A percentile compares a stretch with the other conserved stretches of the same genome.
Conservation (phyloP, 2,797 vertebrate species). For the Darevskia mixta region DNA sequence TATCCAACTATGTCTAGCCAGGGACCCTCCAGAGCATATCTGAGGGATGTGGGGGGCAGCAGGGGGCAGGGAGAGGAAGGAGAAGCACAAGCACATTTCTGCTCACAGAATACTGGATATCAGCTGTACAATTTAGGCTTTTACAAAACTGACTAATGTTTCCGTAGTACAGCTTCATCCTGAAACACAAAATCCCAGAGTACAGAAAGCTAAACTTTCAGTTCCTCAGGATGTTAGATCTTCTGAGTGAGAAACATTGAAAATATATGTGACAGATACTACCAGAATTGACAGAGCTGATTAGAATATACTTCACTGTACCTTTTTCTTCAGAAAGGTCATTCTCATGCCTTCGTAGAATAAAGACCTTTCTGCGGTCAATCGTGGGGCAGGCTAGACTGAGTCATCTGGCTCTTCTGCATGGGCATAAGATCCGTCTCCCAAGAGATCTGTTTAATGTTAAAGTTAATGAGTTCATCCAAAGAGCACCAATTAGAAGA, state of each 20-base stretch:
- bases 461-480: not conserved
- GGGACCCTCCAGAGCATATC: too few species aligned
- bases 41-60: too few species aligned
- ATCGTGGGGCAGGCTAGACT: not conserved
- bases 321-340: not conserved
- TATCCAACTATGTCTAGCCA: too few species aligned
- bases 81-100: too few species aligned
- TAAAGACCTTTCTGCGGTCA: not conserved
- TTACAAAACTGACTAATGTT: not conserved
- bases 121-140: not conserved
- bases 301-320: not conserved
- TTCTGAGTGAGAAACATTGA: not conserved
- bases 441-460: not conserved
- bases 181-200: too few species aligned
- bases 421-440: not conserved
- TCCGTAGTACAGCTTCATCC: not conserved
- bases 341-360: not conserved
- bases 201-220: not conserved
- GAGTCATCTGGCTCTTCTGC: not conserved
- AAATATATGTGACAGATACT: not conserved
- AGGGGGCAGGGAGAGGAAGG: too few species aligned
- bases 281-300: not conserved
- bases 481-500: not conserved
- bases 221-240: not conserved
- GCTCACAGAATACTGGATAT: too few species aligned